A percentile compares a stretch with the other conserved stretches of the same genome.
phyloP scores from a whole-genome alignment of 2,797 vertebrate genomes.

The Ispidina picta region DNA sequence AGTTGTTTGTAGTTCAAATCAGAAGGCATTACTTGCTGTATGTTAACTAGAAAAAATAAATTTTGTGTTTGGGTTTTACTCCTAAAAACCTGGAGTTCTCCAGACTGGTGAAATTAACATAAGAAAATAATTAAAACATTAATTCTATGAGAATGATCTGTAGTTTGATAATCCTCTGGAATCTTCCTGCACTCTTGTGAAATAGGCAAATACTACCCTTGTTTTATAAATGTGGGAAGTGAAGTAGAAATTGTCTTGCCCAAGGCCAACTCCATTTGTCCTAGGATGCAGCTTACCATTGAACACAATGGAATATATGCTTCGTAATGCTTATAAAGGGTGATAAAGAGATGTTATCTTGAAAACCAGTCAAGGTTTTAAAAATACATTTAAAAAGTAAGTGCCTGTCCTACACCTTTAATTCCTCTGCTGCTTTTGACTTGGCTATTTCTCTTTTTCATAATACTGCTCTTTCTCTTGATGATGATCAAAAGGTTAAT shows the following conservation, averaged over 20 bases:
- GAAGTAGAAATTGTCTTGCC: slow-evolving; percentile 62
- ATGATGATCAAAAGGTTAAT: not conserved
- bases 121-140: slow-evolving; percentile 28
- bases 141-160: slow-evolving; percentile 8
- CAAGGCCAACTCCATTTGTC: slow-evolving; percentile 38
- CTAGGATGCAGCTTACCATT: slow-evolving; percentile 27
- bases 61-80: not conserved
- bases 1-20: not conserved
- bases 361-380: slow-evolving; percentile 14
- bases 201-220: slow-evolving; percentile 49
- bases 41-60: slow-evolving; percentile 4
- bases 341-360: slow-evolving; percentile 56
- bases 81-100: not conserved
- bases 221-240: slow-evolving; percentile 55
- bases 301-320: slow-evolving; percentile 18
- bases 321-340: slow-evolving; percentile 25
- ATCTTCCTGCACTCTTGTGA: slow-evolving; percentile 13
- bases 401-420: not conserved
- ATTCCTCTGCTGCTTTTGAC: not conserved
- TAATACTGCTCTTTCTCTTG: not conserved
- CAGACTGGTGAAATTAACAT: not conserved
- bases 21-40: not conserved
- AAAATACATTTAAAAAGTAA: slow-evolving; percentile 15
- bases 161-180: slow-evolving; percentile 4
- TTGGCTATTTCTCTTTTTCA: not conserved